Conservation (phyloP, 2,797 vertebrate genomes). For the Typhlichthys eigenmanni region DNA sequence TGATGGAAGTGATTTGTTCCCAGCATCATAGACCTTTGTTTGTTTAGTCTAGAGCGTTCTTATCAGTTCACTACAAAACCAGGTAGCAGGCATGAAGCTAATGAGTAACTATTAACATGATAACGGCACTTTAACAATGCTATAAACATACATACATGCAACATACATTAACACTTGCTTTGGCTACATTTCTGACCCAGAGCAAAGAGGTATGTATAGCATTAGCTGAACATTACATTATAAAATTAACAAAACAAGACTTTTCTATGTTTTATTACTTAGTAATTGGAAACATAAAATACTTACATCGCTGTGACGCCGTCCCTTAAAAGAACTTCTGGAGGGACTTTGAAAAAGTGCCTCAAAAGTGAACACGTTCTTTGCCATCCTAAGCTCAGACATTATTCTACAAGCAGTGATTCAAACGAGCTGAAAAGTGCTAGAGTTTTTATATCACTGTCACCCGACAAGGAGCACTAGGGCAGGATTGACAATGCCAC, state of each 20-base stretch:
- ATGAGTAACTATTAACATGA: neutral
- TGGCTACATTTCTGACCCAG: no score
- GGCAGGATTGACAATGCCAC: conserved; percentile 42
- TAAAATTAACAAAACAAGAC: conserved; percentile 15
- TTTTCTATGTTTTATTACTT: neutral
- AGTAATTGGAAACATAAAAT: conserved; percentile 27
- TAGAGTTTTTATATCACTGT: conserved; percentile 41
- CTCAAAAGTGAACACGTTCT: conserved; percentile 40
- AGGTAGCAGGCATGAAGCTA: neutral
- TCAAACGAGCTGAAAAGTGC: conserved; percentile 29
- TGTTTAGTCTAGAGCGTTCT: no score
- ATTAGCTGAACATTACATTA: neutral
- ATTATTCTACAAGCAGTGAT: conserved; percentile 47
- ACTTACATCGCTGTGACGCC: conserved; percentile 78
- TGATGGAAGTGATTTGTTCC: no score
- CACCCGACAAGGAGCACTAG: conserved; percentile 26
- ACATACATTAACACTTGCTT: no score
- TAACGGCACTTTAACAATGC: no score
- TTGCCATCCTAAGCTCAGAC: conserved; percentile 60
- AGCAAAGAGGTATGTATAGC: no score
- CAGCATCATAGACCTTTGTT: no score
- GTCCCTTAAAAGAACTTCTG: conserved; percentile 58
- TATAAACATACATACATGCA: no score
- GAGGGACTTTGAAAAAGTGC: conserved; percentile 48
- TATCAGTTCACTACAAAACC: no score